Percentiles rank a stretch among this genome's conserved stretches.
Conservation (phyloP, 2,113 vertebrate genomes). For the Steatornis caripensis region DNA sequence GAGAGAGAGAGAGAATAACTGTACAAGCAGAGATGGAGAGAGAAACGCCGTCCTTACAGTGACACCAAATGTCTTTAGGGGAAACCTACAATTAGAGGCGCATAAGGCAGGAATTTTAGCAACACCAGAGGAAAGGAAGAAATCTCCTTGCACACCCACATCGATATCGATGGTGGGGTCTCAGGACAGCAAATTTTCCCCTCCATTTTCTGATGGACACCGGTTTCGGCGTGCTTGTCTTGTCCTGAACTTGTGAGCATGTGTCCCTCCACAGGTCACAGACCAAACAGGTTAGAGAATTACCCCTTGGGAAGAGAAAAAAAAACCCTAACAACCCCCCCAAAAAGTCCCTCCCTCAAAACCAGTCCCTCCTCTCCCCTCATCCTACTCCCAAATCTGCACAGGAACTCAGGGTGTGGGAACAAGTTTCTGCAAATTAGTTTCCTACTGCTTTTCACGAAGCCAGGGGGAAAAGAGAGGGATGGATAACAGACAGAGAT, state of each 20-base stretch:
- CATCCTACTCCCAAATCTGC: neutral
- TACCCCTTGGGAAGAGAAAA: neutral
- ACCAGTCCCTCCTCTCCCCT: neutral
- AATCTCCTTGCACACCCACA: neutral
- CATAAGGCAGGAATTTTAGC: neutral
- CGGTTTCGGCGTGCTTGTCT: neutral
- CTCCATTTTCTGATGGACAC: neutral
- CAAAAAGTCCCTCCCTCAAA: neutral
- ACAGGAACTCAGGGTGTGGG: neutral
- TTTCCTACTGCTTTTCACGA: neutral
- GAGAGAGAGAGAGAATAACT: conserved; percentile 25
- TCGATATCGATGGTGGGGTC: neutral
- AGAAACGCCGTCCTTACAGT: conserved; percentile 70
- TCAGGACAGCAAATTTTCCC: neutral
- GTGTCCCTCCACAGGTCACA: neutral
- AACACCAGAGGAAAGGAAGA: neutral
- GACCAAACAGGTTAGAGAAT: neutral
- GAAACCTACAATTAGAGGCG: conserved; percentile 54
- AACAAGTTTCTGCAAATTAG: neutral
- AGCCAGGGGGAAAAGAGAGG: neutral
- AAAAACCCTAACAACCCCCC: neutral
- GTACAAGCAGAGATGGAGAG: conserved; percentile 20
- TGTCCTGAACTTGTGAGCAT: neutral
- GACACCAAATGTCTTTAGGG: conserved; percentile 77
- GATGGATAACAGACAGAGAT: neutral